Base-by-base conservation (phyloP, 2,797 vertebrate species). In the Enteromius unitaeniatus region DNA sequence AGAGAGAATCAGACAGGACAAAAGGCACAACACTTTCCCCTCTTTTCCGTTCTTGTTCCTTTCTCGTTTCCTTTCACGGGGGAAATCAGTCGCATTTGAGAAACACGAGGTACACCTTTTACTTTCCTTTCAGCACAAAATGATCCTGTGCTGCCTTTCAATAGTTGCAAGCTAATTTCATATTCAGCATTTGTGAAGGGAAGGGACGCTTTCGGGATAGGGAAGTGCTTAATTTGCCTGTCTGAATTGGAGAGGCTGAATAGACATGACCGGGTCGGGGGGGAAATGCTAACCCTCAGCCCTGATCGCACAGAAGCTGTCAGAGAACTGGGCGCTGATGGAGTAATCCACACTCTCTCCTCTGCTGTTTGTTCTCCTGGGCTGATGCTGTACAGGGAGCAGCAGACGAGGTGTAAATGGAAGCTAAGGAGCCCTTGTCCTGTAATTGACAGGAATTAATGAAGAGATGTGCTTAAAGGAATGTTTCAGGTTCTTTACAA, bases 121-220 rank as follows among this genome's bases (percentile, higher is more conserved):
- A 97, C 95, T 96, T 95, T 96, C 96, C 96, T 97, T 96, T 98
- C 96, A 97, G 94, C 93, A 92, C 95, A 94, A 98, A 97, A 98
- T 97, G 96, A 96, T 95, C 94, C 94, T 90, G 90, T 90, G 95
- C 95, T 97, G 96, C 96, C 96, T 97, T 97, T 99, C 96, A 97
- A 96, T 95, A 94, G 96, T 93, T 95, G 95, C 96, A 97, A 97
- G 96, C 96, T 97, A 97, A 99, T 99, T 97, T 96, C 92, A 94
- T 93, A 95, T 96, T 96, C 95, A 92, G 91, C 91, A 92, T 92
- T 94, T 95, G 93, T 95, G 92, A 95, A 94, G 93, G 93, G 90
- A 94, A 94, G 92, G 93, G 90, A 90, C 94, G 90, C 93, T 93
- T 96, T 95, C 17, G 21, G 83, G 85, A 84, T 86, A 69, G 94